Conservation (phyloP, 2,797 vertebrate genomes). For the Helostoma temminkii region DNA sequence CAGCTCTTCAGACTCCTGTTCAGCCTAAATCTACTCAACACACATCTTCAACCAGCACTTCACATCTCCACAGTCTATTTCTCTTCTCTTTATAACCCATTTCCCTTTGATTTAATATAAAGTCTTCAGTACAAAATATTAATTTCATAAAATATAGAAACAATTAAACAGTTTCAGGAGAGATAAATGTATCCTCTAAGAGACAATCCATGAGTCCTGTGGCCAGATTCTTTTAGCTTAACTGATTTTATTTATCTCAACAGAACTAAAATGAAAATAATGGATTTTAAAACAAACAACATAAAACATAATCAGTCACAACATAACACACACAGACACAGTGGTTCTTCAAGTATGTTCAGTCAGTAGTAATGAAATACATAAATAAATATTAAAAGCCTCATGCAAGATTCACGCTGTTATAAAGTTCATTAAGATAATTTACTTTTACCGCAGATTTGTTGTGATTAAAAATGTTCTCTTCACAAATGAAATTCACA, state of each 20-base stretch:
- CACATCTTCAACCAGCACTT: too few species aligned
- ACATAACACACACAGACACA: conserved; percentile 17
- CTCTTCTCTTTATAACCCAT: too few species aligned
- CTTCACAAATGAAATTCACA: not conserved
- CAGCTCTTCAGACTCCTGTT: too few species aligned
- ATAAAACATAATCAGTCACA: conserved; percentile 7
- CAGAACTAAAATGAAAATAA: conserved; percentile 8
- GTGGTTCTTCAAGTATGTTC: conserved; percentile 62
- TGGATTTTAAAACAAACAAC: conserved; percentile 12
- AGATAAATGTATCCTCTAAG: conserved; percentile 18
- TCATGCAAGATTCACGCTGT: conserved; percentile 31
- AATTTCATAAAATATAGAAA: conserved; percentile 11
- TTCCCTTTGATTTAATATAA: too few species aligned
- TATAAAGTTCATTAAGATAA: not conserved
- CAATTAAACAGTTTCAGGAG: not conserved
- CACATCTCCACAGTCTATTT: too few species aligned
- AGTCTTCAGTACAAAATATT: too few species aligned
- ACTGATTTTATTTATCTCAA: conserved; percentile 29
- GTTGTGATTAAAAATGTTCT: not conserved
- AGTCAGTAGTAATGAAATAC: conserved; percentile 59
- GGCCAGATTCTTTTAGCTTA: not conserved
- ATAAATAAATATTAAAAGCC: conserved; percentile 45
- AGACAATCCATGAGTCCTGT: not conserved
- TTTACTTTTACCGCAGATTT: not conserved
- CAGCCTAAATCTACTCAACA: too few species aligned